Conservation (phyloP, 37 sponge, comb jelly and placozoan species). For the Haliclona indistincta region DNA sequence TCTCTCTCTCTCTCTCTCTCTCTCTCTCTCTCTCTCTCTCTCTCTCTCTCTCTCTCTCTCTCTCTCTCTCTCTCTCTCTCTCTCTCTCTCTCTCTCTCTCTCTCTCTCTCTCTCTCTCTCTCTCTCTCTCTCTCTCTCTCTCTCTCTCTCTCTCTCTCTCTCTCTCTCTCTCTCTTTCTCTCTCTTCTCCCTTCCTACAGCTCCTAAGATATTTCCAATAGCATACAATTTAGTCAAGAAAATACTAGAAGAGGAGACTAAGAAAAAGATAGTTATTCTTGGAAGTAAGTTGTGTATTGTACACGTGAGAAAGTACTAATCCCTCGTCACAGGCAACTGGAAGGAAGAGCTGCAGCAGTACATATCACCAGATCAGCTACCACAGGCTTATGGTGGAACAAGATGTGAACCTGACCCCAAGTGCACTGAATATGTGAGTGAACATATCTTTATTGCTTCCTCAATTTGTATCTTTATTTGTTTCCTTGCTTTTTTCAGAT, state of each 20-base stretch:
- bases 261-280: no score
- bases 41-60: conserved; percentile 40
- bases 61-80: conserved; percentile 35
- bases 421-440: conserved; percentile 41
- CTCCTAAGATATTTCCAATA: no score
- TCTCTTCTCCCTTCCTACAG: not conserved
- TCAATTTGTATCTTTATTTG: no score
- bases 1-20: conserved; percentile 42
- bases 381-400: conserved; percentile 54
- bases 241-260: no score
- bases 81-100: conserved; percentile 12
- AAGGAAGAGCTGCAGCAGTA: conserved; percentile 59
- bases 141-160: conserved; percentile 22
- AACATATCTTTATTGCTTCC: not conserved
- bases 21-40: conserved; percentile 42
- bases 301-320: no score
- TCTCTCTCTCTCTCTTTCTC: not conserved
- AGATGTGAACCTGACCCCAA: conserved; percentile 50
- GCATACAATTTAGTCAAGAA: no score
- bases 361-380: conserved; percentile 55
- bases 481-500: no score
- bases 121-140: conserved; percentile 7
- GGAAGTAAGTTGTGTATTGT: no score
- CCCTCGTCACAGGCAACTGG: conserved; percentile 25
- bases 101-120: conserved; percentile 25